These are phyloP conservation scores for Antrozous pallidus DNA, from an alignment of 2,797 vertebrate species.

Conservation along the genomic window DNA sequence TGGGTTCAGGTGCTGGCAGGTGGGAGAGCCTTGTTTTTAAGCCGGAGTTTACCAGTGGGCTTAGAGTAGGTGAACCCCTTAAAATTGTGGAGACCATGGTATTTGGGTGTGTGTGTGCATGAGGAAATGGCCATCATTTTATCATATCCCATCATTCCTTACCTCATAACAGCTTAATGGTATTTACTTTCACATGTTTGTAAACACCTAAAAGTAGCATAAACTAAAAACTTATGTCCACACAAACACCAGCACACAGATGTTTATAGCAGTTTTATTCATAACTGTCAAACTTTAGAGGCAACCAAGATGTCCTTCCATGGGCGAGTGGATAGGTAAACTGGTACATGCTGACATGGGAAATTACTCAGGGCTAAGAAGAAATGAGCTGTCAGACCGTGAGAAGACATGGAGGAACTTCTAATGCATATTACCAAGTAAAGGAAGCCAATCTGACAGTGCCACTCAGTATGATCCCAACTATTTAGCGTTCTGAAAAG, in stretches of 20 bases:
- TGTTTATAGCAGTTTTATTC: neutral
- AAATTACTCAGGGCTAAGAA: neutral
- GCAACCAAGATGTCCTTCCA: neutral
- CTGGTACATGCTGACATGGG: neutral
- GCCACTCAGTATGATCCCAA: neutral
- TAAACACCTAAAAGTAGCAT: neutral
- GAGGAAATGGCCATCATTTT: neutral
- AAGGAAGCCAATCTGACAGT: neutral
- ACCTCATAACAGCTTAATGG: neutral
- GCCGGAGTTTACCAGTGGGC: neutral
- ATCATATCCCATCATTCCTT: neutral
- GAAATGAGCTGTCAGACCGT: neutral
- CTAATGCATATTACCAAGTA: neutral
- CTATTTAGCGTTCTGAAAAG: neutral
- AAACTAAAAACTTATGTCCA: neutral
- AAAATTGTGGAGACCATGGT: neutral
- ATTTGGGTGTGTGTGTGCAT: neutral
- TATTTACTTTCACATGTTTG: neutral
- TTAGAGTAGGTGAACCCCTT: neutral
- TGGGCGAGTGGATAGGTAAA: neutral
- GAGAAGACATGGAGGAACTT: neutral
- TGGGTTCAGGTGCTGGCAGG: accelerated
- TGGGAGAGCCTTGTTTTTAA: neutral
- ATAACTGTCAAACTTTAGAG: neutral
- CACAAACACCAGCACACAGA: neutral